phyloP scores from a whole-genome alignment of 2,888 invertebrate species.

The Hydraecia micacea region DNA sequence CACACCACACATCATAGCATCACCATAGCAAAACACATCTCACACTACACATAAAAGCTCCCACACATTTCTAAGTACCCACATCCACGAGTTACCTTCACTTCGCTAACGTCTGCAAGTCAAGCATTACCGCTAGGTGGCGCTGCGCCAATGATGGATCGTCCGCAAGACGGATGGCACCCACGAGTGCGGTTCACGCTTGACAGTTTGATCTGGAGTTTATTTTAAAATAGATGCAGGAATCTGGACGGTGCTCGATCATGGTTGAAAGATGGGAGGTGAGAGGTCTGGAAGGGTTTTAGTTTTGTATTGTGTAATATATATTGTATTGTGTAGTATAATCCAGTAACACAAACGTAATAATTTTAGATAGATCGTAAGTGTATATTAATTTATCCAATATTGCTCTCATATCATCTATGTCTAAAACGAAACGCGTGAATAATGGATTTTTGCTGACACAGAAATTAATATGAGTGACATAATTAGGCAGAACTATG shows the following conservation, averaged over 20 bases:
- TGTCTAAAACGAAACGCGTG: too few relatives aligned
- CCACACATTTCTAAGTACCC: slow-evolving; percentile 1
- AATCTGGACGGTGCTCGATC: slow-evolving; percentile 48
- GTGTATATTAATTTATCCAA: neutral
- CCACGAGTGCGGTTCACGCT: slow-evolving; percentile 41
- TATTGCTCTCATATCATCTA: too few relatives aligned
- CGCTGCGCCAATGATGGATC: slow-evolving; percentile 64
- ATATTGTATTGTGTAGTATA: too few relatives aligned
- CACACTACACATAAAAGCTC: slow-evolving; percentile 15
- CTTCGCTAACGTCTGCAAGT: slow-evolving; percentile 31
- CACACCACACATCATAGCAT: too few relatives aligned
- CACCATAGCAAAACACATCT: neutral
- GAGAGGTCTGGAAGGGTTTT: slow-evolving; percentile 1
- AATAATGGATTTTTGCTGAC: neutral
- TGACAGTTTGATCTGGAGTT: slow-evolving; percentile 45
- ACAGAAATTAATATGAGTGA: neutral
- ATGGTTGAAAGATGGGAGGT: slow-evolving; percentile 28
- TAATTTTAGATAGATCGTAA: neutral
- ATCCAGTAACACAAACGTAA: neutral
- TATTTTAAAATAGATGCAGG: slow-evolving; percentile 60
- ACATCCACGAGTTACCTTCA: slow-evolving; percentile 30
- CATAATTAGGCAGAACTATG: neutral
- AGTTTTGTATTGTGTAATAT: neutral
- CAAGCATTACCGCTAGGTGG: slow-evolving; percentile 51
- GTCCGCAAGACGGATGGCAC: slow-evolving; percentile 65